Evolutionary conservation across 2,888 invertebrate genomes (phyloP).

Genomic region (Piscicola geometra): DNA sequence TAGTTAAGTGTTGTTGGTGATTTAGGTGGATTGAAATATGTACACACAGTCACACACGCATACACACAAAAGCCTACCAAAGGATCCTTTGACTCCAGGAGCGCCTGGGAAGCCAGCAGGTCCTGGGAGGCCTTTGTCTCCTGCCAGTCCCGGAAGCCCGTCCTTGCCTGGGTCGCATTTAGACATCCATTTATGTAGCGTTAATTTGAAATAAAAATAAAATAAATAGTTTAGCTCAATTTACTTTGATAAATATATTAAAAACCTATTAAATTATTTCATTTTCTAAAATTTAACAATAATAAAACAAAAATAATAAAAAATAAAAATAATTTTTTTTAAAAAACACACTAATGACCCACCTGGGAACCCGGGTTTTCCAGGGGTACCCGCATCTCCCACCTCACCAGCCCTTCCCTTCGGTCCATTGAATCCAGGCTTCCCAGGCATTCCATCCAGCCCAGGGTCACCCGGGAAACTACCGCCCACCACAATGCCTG

Average conservation of each 20-base stretch:
- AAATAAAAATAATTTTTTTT: no score
- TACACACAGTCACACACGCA: no score
- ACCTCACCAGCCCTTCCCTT: constrained; percentile 34
- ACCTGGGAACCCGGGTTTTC: constrained; percentile 9
- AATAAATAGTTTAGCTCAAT: not conserved
- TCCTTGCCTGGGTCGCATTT: no score
- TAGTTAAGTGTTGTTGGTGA: no score
- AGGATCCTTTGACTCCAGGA: not conserved
- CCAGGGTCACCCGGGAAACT: constrained; percentile 30
- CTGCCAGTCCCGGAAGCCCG: no score
- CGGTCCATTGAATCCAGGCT: constrained; percentile 28
- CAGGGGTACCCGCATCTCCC: constrained; percentile 36
- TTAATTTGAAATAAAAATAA: not conserved
- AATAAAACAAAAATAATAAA: no score
- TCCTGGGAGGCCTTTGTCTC: no score
- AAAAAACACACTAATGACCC: no score
- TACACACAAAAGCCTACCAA: no score
- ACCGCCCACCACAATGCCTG: constrained; percentile 22
- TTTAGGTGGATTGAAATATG: no score
- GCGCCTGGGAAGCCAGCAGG: not conserved
- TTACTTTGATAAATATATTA: not conserved
- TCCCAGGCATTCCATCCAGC: constrained; percentile 32
- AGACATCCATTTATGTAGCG: no score
- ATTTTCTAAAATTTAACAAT: not conserved
- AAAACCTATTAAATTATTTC: no score